Conservation (phyloP, 2,797 vertebrate species). For the Petrocephalus schoutedeni region DNA sequence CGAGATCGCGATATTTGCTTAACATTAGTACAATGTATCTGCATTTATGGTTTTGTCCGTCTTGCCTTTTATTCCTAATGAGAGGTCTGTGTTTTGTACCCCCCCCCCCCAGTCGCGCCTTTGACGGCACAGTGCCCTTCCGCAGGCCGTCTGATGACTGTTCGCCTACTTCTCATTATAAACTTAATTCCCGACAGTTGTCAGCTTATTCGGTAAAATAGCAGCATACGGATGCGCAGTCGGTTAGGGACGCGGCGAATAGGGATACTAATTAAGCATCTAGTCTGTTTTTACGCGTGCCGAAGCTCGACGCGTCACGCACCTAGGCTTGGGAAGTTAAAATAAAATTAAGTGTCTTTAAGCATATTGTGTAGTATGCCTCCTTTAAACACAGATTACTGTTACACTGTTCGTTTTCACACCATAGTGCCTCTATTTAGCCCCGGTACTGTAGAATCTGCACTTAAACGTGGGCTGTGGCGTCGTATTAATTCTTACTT, state of each 20-base stretch:
- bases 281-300: neutral
- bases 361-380: slow-evolving; percentile 31
- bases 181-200: neutral
- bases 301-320: neutral
- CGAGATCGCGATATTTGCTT: neutral
- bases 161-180: neutral
- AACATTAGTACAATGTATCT: neutral
- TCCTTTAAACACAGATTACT: slow-evolving; percentile 20
- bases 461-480: neutral
- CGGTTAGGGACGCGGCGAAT: neutral
- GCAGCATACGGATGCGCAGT: neutral
- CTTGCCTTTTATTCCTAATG: neutral
- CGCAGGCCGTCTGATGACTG: neutral
- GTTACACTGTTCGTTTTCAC: neutral
- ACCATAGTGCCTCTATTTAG: neutral
- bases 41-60: neutral
- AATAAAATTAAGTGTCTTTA: neutral
- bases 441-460: neutral
- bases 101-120: neutral
- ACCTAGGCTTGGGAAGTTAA: neutral
- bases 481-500: neutral
- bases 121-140: neutral
- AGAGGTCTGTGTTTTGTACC: neutral
- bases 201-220: neutral
- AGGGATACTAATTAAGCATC: neutral